A percentile compares a stretch with the other conserved stretches of the same genome.
phyloP scores from a whole-genome alignment of 2,797 vertebrate species.

The Brachyalestes nurse region DNA sequence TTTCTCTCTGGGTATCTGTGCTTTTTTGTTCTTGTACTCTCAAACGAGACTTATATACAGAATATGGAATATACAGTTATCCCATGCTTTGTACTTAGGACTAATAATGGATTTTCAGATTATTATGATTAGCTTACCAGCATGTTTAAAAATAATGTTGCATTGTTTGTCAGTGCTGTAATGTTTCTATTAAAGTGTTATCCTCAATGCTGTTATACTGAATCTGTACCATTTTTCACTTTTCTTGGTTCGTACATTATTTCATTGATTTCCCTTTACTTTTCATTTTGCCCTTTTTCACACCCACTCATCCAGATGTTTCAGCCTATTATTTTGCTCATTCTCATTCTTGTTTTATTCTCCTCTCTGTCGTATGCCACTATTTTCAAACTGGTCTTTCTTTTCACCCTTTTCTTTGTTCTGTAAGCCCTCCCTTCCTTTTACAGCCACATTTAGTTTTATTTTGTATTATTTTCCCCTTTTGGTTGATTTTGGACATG shows the following conservation, averaged over 20 bases:
- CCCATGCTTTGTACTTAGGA: no score
- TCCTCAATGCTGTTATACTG: constrained; percentile 34
- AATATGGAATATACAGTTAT: not conserved
- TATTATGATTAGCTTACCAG: not conserved
- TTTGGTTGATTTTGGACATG: constrained; percentile 78
- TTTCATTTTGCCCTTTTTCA: constrained; percentile 42
- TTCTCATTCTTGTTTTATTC: constrained; percentile 99
- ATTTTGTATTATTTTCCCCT: constrained; percentile 73
- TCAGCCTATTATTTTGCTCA: constrained; percentile 99
- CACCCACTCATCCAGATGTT: constrained; percentile 90
- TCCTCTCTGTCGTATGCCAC: constrained; percentile 98
- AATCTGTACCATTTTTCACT: constrained; percentile 8
- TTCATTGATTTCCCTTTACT: constrained; percentile 27
- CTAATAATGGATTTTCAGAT: not conserved
- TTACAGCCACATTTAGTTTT: constrained; percentile 62
- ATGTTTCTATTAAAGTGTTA: not conserved
- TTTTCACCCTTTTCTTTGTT: constrained; percentile 99
- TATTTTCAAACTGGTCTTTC: constrained; percentile 99
- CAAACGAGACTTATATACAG: no score
- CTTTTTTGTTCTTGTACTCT: not conserved
- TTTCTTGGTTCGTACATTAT: constrained; percentile 4
- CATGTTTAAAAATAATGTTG: no score
- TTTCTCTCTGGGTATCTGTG: not conserved
- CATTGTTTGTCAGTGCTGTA: constrained; percentile 37
- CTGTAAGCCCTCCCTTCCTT: constrained; percentile 78